Conservation (phyloP, 2,113 vertebrate genomes). For the Poeciliopsis turrubarensis region DNA sequence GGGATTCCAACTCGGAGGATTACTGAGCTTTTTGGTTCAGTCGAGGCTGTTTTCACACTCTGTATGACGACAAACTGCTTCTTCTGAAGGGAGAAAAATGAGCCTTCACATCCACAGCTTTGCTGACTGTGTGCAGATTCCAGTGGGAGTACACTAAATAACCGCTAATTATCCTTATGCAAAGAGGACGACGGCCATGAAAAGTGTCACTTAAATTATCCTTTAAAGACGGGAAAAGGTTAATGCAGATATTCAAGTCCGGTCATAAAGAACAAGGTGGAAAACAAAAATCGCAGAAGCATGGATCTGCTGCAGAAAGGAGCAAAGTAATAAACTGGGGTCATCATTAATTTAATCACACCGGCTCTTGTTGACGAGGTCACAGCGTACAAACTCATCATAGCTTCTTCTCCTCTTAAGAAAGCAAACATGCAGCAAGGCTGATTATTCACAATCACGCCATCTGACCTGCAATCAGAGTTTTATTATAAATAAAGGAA, state of each 20-base stretch:
- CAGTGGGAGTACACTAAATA: conserved; percentile 17
- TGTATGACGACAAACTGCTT: conserved; percentile 26
- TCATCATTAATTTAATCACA: conserved; percentile 55
- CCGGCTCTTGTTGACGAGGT: conserved; percentile 27
- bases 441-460: conserved; percentile 24
- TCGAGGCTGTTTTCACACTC: neutral
- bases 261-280: neutral
- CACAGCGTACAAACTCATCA: conserved; percentile 27
- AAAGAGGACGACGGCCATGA: conserved; percentile 16
- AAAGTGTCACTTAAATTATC: conserved; percentile 13
- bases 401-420: neutral
- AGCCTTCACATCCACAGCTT: conserved; percentile 8
- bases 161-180: conserved; percentile 33
- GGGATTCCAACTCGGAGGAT: conserved; percentile 1
- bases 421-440: conserved; percentile 5
- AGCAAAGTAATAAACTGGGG: conserved; percentile 37
- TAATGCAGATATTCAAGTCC: neutral
- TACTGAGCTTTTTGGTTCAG: conserved; percentile 10
- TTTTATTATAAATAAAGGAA: conserved; percentile 24
- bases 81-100: conserved; percentile 27
- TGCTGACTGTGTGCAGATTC: conserved; percentile 2
- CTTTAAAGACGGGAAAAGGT: conserved; percentile 5
- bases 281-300: conserved; percentile 12
- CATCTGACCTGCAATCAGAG: conserved; percentile 25
- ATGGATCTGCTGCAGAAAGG: conserved; percentile 1